phyloP scores from a whole-genome alignment of 2,797 vertebrate species.

The Pangasius mekongensis region DNA sequence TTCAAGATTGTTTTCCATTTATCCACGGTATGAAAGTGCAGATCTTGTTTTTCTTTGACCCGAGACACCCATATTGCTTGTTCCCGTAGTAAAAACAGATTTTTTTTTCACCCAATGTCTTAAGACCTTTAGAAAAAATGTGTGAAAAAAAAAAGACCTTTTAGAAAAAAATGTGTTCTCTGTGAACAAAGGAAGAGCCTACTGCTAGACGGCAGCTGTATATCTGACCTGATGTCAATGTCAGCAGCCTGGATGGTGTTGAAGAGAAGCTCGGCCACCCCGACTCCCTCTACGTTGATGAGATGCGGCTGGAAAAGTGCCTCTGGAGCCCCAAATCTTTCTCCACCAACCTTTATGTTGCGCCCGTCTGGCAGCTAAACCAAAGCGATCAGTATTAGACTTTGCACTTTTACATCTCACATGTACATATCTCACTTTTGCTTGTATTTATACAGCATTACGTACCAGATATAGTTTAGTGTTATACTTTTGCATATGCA shows the following conservation, averaged over 20 bases:
- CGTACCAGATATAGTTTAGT: not conserved
- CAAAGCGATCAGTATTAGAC: not conserved
- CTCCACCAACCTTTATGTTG: constrained; percentile 77
- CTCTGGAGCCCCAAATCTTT: constrained; percentile 83
- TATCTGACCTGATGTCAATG: constrained; percentile 76
- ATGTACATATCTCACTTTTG: not conserved
- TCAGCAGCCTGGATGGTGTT: constrained; percentile 85
- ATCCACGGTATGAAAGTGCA: not conserved
- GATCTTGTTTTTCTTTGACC: not conserved
- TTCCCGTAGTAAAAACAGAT: not conserved
- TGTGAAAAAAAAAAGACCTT: not conserved
- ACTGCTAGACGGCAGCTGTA: not conserved
- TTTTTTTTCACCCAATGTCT: not conserved
- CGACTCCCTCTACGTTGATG: constrained; percentile 81
- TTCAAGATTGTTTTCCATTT: not conserved
- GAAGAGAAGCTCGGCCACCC: constrained; percentile 81
- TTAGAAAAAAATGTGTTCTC: not conserved
- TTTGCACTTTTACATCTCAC: not conserved
- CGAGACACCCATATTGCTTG: not conserved
- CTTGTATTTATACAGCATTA: not conserved
- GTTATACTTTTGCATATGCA: not conserved
- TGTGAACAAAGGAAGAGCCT: not conserved
- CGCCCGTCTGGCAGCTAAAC: constrained; percentile 79
- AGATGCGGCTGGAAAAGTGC: constrained; percentile 85
- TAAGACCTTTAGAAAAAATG: not conserved